Evolutionary conservation across 2,113 vertebrate genomes (phyloP), one percentile per base, ranked within the genome.

Genomic region (Rhea pennata): DNA sequence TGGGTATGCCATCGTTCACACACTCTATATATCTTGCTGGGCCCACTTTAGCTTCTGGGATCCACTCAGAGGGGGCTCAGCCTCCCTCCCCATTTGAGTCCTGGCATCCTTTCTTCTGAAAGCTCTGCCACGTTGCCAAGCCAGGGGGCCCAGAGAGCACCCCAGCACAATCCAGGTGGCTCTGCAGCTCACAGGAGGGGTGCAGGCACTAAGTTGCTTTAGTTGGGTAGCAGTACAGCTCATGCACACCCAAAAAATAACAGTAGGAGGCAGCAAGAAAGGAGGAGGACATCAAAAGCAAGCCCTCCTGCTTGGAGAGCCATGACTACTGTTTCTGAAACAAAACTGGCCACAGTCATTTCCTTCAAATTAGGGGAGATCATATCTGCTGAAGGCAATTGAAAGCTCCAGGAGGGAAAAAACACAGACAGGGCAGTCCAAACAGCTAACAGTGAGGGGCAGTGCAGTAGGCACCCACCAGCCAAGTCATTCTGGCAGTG

Each of bases 271-370:
- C 46, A 48, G 62, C 46, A 50, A 31, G 20, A 14, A 8, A 21
- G 27, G 12, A 33, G 19, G 15, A 9, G 15, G 44, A 48, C 46
- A 54, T 56, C 33, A 67, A 67, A 40, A 59, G 62, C 50, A 65
- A 81, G 66, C 20, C 64, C 59, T 46, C n/a, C n/a, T 85, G 59
- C 65, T 39, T 64, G 14, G 58, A 40, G 66, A 79, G 42, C 46
- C 46, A 77, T 95, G 9, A 10, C 39, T 87, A 92, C 92, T 88
- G 24, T 95, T 87, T 61, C 56, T 71, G 48, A 74, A 90, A 85
- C 66, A 66, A 65, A 95, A 92, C n/a, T 33, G 12, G 29, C 56
- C 27, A 69, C n/a, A 53, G 48, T 83, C 66, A 62, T 61, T 26
- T 42, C 40, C 44, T 59, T 29, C 20, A 36, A 76, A 80, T 84